Percentiles rank a stretch among this genome's conserved stretches.
Conservation (phyloP, 2,888 invertebrate species). For the Pandemis cinnamomeana region DNA sequence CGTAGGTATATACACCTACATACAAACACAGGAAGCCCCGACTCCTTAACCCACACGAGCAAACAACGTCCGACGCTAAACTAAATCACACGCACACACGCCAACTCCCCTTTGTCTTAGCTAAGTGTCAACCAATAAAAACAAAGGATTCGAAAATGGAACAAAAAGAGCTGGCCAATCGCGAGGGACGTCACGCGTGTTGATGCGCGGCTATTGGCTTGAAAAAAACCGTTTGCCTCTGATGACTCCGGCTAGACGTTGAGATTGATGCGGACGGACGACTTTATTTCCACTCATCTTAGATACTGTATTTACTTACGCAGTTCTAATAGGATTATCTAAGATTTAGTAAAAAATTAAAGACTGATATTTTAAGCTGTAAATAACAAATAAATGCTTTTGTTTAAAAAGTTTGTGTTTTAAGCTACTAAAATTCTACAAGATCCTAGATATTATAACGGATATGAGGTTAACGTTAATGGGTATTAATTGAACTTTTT, state of each 20-base stretch:
- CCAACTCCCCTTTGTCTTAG: constrained; percentile 83
- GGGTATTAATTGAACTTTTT: no score
- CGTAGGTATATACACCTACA: constrained; percentile 52
- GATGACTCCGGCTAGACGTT: constrained; percentile 79
- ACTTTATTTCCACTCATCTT: constrained; percentile 62
- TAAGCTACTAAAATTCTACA: neutral
- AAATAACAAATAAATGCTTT: neutral
- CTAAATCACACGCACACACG: constrained; percentile 75
- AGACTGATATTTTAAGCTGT: neutral
- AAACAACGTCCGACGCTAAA: constrained; percentile 53
- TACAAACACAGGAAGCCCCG: constrained; percentile 64
- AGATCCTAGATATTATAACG: neutral
- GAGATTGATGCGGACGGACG: constrained; percentile 75
- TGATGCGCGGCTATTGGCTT: constrained; percentile 83
- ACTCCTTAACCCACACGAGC: constrained; percentile 79
- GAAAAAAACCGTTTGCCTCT: constrained; percentile 81
- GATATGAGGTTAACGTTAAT: neutral
- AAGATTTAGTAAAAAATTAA: neutral
- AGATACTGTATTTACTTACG: constrained; percentile 59
- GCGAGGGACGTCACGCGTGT: constrained; percentile 80
- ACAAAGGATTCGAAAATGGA: constrained; percentile 84
- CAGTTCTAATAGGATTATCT: neutral
- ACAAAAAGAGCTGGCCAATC: constrained; percentile 83
- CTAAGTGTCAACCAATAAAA: constrained; percentile 85
- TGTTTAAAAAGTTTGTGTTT: no score